Percentiles rank a stretch among this genome's conserved stretches.
Evolutionary conservation across 1,140 invertebrate species (phyloP).

Genomic region (Ostrea edulis): DNA sequence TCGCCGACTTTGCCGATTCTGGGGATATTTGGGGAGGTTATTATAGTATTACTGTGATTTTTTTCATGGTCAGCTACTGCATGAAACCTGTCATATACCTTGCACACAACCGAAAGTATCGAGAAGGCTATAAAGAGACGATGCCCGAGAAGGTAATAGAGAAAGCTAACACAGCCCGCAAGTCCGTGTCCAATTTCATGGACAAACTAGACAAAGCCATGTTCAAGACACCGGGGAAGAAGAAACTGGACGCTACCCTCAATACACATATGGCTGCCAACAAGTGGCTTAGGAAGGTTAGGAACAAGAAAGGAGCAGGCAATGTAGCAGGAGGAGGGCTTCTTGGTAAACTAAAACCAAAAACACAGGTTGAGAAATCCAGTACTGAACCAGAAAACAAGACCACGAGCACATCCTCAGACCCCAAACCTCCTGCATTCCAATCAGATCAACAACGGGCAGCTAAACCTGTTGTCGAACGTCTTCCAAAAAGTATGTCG

Average conservation of each 20-base stretch:
- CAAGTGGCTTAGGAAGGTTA: slow-evolving; percentile 48
- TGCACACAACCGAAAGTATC: slow-evolving; percentile 49
- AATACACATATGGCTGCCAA: slow-evolving; percentile 51
- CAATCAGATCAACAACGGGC: neutral
- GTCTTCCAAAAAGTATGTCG: neutral
- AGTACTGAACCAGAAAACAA: too few relatives aligned
- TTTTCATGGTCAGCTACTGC: slow-evolving; percentile 52
- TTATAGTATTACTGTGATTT: slow-evolving; percentile 46
- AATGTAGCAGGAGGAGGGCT: neutral
- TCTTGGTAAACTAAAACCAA: neutral
- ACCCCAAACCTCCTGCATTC: neutral
- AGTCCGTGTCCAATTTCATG: slow-evolving; percentile 39
- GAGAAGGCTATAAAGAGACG: slow-evolving; percentile 43
- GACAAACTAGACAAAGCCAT: slow-evolving; percentile 53
- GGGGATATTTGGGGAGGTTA: slow-evolving; percentile 50
- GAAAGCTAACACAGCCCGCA: slow-evolving; percentile 33
- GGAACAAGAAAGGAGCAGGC: slow-evolving; percentile 8
- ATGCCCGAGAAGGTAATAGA: slow-evolving; percentile 51
- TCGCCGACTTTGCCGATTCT: slow-evolving; percentile 13
- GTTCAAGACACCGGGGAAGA: slow-evolving; percentile 47
- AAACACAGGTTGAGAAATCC: neutral
- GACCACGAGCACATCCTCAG: neutral
- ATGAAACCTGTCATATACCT: slow-evolving; percentile 53
- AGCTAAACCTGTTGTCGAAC: neutral
- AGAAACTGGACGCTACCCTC: slow-evolving; percentile 48